phyloP scores from a whole-genome alignment of 2,888 invertebrate species.

The Schrankia costaestrigalis region DNA sequence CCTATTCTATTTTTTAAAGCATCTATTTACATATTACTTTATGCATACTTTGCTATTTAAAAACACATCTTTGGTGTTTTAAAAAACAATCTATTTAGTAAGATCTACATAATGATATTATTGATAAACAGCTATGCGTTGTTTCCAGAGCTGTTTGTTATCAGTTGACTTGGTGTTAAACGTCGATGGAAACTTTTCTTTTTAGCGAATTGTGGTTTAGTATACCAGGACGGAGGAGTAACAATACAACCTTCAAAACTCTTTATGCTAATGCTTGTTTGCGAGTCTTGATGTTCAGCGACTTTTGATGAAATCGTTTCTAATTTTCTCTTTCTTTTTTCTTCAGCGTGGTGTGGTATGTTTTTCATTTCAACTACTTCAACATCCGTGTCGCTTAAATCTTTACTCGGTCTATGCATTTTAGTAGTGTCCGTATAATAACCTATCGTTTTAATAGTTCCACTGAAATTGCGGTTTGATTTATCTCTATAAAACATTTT shows the following conservation, averaged over 20 bases:
- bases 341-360: conserved; percentile 57
- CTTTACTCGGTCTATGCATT: conserved; percentile 59
- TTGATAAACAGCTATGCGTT: conserved; percentile 20
- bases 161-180: conserved; percentile 54
- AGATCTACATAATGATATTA: background rate
- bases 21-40: too few relatives aligned
- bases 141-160: conserved; percentile 45
- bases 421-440: conserved; percentile 54
- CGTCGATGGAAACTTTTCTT: conserved; percentile 68
- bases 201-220: conserved; percentile 76
- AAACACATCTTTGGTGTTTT: too few relatives aligned
- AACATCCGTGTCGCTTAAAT: conserved; percentile 72
- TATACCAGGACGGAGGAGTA: conserved; percentile 76
- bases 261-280: conserved; percentile 61
- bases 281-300: conserved; percentile 54
- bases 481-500: conserved; percentile 65
- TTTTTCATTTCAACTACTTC: conserved; percentile 79
- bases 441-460: conserved; percentile 59
- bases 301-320: conserved; percentile 59
- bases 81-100: too few relatives aligned
- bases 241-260: conserved; percentile 61
- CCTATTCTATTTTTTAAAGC: too few relatives aligned
- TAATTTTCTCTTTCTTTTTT: conserved; percentile 33
- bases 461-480: conserved; percentile 59
- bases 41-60: too few relatives aligned